phyloP scores from a whole-genome alignment of 1,140 invertebrate genomes.

The Leptonema lineaticorne region DNA sequence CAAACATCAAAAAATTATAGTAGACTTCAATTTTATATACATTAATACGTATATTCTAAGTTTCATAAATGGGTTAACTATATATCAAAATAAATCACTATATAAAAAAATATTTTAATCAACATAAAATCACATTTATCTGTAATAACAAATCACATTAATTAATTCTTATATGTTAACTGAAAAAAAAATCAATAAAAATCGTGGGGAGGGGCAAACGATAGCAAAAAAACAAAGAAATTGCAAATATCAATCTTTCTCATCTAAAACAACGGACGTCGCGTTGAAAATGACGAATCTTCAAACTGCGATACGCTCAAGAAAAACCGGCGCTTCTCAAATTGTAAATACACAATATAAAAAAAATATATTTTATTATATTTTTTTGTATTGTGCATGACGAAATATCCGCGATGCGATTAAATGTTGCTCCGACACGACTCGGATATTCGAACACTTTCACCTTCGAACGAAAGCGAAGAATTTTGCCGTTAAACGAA shows the following conservation, averaged over 20 bases:
- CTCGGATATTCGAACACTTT: neutral
- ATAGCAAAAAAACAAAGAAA: neutral
- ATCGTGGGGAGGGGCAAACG: too few species aligned
- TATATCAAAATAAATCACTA: too few species aligned
- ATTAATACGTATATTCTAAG: too few species aligned
- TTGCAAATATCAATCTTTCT: neutral
- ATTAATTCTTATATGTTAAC: too few species aligned
- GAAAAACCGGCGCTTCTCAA: neutral
- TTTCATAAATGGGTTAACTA: too few species aligned
- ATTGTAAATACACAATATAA: neutral
- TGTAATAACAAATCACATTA: too few species aligned
- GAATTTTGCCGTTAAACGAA: neutral
- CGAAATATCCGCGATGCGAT: neutral
- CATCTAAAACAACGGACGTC: neutral
- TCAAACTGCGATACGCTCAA: neutral
- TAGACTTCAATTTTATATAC: too few species aligned
- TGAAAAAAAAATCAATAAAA: too few species aligned
- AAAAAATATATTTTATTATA: neutral
- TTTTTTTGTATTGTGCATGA: neutral
- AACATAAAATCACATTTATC: too few species aligned
- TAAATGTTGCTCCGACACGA: neutral
- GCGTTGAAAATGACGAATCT: neutral
- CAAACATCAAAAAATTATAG: too few species aligned
- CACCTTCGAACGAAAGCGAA: neutral
- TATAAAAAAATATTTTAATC: too few species aligned